Base-by-base conservation (phyloP, 2,797 vertebrate species). In the Sebastes umbrosus region DNA sequence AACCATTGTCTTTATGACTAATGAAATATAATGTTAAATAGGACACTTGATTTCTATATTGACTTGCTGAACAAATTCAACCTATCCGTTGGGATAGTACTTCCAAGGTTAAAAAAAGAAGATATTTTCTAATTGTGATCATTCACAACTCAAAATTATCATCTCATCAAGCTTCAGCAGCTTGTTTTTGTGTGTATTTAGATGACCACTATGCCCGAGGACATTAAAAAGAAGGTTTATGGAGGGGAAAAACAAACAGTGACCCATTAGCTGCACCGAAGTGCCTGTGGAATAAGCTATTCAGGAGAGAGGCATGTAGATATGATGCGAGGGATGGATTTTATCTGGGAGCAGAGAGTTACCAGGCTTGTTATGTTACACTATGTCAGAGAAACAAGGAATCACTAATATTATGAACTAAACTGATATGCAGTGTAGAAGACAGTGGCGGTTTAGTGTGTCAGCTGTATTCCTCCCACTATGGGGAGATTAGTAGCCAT, bases 241-340 rank as follows among this genome's bases (percentile, higher is more conserved):
- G 73, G 78, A 31, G 8, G 24, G 74, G 74, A 79, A 93, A 91
- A 90, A 68, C 85, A 93, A 94, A 94, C 87, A 93, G 68, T 58
- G 80, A 69, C 55, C 89, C 87, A 92, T 93, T 90, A 92, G 83
- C 75, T 80, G 46, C 16, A 36, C 54, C 8, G 24, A 80, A 84
- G 77, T 65, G 78, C 25, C 58, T 62, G 43, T 65, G 58, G 52
- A 72, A 57, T 36, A 43, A 67, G 20, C n/a, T 43, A 39, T 77
- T 73, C 46, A 63, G 43, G 29, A 70, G 20, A 82, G 52, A 29
- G 60, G 69, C 62, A 3, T 46, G 43, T 29, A 8, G n/a, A 75
- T 54, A 60, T 68, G 65, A 78, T 39, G 43, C 27, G 55, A 79
- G 50, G 29, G 65, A 52, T 32, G 36, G 70, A 73, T 34, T 75